These are phyloP conservation scores for Bovichtus diacanthus DNA, from an alignment of 2,797 vertebrate genomes.

Conservation along the genomic window DNA sequence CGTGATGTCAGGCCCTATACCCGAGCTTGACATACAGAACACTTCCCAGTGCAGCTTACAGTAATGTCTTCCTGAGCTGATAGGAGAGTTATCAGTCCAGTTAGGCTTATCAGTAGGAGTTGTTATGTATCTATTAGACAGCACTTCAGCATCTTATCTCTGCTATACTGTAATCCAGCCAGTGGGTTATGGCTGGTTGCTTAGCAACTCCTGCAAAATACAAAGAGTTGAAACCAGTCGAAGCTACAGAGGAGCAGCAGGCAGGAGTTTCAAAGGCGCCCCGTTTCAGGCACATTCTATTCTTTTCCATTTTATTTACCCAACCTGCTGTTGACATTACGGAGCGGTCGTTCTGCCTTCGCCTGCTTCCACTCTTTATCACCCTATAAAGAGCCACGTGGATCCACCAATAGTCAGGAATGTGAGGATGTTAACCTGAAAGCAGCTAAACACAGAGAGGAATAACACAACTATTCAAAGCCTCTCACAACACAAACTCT, in stretches of 20 bases:
- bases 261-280: constrained; percentile 48
- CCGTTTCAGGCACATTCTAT: constrained; percentile 44
- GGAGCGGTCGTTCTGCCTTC: constrained; percentile 28
- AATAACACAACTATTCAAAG: constrained; percentile 46
- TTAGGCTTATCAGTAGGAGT: constrained; percentile 57
- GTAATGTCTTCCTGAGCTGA: constrained; percentile 36
- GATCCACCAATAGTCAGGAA: constrained; percentile 61
- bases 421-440: constrained; percentile 57
- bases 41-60: constrained; percentile 12
- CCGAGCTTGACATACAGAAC: background rate
- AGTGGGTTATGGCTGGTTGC: constrained; percentile 68
- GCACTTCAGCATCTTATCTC: constrained; percentile 58
- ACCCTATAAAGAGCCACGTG: constrained; percentile 70
- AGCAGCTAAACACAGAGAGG: constrained; percentile 42
- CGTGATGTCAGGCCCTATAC: constrained; percentile 17
- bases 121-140: constrained; percentile 59
- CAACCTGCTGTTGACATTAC: constrained; percentile 62
- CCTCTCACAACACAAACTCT: constrained; percentile 21
- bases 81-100: constrained; percentile 37
- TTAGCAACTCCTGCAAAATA: constrained; percentile 74
- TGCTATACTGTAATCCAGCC: constrained; percentile 56
- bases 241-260: constrained; percentile 42
- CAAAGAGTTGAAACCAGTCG: constrained; percentile 49
- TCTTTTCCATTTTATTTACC: constrained; percentile 60
- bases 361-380: constrained; percentile 61